A percentile compares a stretch with the other conserved stretches of the same genome.
Conservation (phyloP, 2,797 vertebrate genomes). For the Borostomias antarcticus region DNA sequence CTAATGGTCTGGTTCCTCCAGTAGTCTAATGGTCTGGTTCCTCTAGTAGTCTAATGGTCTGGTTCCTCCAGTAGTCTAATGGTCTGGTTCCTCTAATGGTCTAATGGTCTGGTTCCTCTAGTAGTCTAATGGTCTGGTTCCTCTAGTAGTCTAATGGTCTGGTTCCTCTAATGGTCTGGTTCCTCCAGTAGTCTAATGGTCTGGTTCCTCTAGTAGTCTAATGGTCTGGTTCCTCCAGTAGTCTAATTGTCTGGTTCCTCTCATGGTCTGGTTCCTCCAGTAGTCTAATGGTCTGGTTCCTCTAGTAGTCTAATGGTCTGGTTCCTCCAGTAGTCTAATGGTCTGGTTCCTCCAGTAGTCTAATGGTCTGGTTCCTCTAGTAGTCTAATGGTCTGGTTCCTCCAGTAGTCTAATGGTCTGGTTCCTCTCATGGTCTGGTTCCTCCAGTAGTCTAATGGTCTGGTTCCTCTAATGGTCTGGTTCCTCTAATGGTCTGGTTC, state of each 20-base stretch:
- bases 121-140: too few relatives aligned
- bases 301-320: not conserved
- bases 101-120: not conserved
- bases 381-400: too few relatives aligned
- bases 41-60: not conserved
- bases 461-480: not conserved
- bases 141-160: not conserved
- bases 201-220: not conserved
- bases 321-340: not conserved
- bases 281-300: not conserved
- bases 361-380: not conserved
- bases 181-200: not conserved
- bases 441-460: too few relatives aligned
- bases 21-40: not conserved
- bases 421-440: not conserved
- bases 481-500: not conserved
- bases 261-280: not conserved
- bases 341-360: too few relatives aligned
- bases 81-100: not conserved
- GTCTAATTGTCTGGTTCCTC: not conserved
- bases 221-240: too few relatives aligned
- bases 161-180: not conserved
- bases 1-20: not conserved
- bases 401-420: not conserved
- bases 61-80: not conserved